Evolutionary conservation across 1,140 invertebrate species (phyloP), one percentile per base, ranked within the genome.

Genomic region (Drosophila lacteicornis): DNA sequence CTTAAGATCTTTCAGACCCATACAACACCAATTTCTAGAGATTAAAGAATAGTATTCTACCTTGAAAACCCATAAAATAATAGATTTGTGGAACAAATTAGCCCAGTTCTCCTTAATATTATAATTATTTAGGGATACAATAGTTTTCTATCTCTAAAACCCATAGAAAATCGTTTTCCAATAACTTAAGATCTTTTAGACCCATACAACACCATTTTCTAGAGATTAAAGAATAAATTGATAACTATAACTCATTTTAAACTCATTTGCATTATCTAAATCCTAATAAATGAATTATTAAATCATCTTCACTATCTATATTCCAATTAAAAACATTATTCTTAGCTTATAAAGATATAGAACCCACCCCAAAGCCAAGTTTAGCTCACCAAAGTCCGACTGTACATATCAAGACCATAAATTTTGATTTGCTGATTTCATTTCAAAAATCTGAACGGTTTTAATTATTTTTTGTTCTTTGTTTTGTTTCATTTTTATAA

Each of bases 381-480:
- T 38, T 17, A 13, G 13, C 15, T 15, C 17, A 46, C 3, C 33
- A 8, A 62, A 36, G 4, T 36, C 5, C 8, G n/a, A 27, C 66
- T 69, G 65, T 67, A 38, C 4, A 13, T 25, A 50, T 62, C 59
- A 22, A 17, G 30, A 17, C 51, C 66, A 71, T 47, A 47, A 47
- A 56, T 33, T 49, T 49, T 22, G 46, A 36, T 46, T 47, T 55
- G 36, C 46, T 50, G 67, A 55, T 68, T 70, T 67, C 19, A 68
- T 57, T 71, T 71, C 43, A 69, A 36, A 71, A 70, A 57, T 70
- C 51, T 33, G 36, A 58, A 40, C 46, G 33, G 36, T 57, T 58
- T 74, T 73, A 73, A 51, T 73, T 73, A 47, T 43, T 25, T 33
- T 40, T 53, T 45, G 19, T 33, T 19, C 15, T 8, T 4, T 38